Evolutionary conservation across 2,113 vertebrate species (phyloP), one percentile per base, ranked within the genome.

Genomic region (Semnopithecus entellus): DNA sequence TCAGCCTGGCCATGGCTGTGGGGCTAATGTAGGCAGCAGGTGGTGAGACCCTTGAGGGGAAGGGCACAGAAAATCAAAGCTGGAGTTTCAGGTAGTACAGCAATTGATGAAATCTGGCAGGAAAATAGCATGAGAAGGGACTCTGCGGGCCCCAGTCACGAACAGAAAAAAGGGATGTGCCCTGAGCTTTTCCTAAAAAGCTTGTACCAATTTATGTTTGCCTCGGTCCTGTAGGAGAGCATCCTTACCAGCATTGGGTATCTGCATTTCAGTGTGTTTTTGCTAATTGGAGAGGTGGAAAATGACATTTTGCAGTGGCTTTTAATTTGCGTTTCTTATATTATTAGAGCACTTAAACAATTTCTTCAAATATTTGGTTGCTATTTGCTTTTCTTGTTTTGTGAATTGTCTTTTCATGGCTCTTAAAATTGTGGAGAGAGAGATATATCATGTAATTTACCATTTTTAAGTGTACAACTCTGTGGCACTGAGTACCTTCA

Each of bases 301-400:
- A 70, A 8, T 52, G 64, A 40, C 48, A 52, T 20, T 88, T 90
- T 40, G 14, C 16, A 50, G 57, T 45, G 30, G 48, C 55, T 78
- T 78, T 96, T 82, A 23, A 40, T 81, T 85, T 82, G 22, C 50
- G 16, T 32, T 91, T 83, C 91, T 90, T 80, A 66, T 57, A 59
- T 50, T 52, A 40, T 79, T 68, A 30, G 16, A 70, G 40, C 92
- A 11, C 32, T 40, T 82, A 52, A 76, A 76, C 43, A 27, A 27
- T 61, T 57, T 68, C 59, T 4, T n/a, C 55, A 86, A 76, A n/a
- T 75, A n/a, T 55, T 59, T 83, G 25, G 23, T 75, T 55, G 6
- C 8, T 48, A 3, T 59, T 66, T 87, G 25, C 55, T 57, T 94
- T 88, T 87, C 8, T 78, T 55, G 43, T 55, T 90, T 72, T 10